phyloP scores from a whole-genome alignment of 2,888 invertebrate genomes.

The Sarcophaga rosellei region DNA sequence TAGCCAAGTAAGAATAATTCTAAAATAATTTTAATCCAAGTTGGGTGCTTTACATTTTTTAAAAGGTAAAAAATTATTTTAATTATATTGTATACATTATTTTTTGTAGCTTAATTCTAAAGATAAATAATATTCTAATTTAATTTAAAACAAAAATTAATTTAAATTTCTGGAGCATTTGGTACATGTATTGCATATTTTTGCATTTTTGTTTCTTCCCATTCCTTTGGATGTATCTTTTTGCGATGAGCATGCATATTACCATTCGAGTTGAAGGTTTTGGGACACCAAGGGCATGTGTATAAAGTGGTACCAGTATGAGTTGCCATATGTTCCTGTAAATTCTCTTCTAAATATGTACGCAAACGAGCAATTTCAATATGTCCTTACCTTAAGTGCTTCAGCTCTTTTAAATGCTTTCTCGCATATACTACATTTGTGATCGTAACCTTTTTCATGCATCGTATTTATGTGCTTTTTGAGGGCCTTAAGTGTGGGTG shows the following conservation, averaged over 20 bases:
- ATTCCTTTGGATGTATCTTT: constrained; percentile 78
- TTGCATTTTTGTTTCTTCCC: constrained; percentile 73
- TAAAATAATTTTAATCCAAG: too few relatives aligned
- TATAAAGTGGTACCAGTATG: constrained; percentile 77
- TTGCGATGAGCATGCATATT: constrained; percentile 79
- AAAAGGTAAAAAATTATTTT: too few relatives aligned
- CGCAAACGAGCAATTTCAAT: background rate
- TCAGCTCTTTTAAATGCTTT: constrained; percentile 78
- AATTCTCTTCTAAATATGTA: background rate
- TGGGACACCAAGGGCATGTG: constrained; percentile 77
- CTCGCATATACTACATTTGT: constrained; percentile 78
- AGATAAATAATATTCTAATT: background rate
- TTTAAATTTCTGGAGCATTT: constrained; percentile 28
- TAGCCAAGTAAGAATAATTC: too few relatives aligned
- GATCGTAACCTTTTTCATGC: constrained; percentile 76
- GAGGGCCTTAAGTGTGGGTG: constrained; percentile 78
- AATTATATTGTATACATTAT: background rate
- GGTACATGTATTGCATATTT: constrained; percentile 58
- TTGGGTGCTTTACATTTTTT: too few relatives aligned
- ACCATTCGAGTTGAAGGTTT: constrained; percentile 78
- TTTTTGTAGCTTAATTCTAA: background rate
- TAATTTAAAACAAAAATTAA: too few relatives aligned
- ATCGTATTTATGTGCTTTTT: constrained; percentile 78
- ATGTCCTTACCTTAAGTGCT: constrained; percentile 12
- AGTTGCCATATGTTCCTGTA: constrained; percentile 79